phyloP scores from a whole-genome alignment of 2,113 vertebrate genomes.

The Aphyosemion australe region DNA sequence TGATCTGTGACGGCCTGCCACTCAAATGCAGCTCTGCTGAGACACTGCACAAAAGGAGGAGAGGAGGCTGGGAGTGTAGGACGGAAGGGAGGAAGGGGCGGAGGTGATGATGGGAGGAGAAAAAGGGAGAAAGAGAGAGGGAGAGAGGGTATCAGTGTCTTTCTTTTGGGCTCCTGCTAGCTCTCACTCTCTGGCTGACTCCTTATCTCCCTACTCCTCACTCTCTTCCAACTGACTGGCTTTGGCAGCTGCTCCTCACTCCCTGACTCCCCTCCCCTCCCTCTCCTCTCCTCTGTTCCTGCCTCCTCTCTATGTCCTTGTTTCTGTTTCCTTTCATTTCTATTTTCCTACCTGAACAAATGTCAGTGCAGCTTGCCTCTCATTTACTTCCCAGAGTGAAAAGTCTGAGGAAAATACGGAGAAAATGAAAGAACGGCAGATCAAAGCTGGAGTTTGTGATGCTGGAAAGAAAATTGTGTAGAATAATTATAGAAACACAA shows the following conservation, averaged over 20 bases:
- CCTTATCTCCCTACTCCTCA: conserved; percentile 72
- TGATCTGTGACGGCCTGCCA: conserved; percentile 80
- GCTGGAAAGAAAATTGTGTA: not conserved
- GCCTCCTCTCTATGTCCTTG: not conserved
- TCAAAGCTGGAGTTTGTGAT: conserved; percentile 49
- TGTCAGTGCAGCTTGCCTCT: conserved; percentile 51
- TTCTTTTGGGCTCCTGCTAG: conserved; percentile 63
- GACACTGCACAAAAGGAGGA: conserved; percentile 71
- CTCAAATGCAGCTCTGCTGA: conserved; percentile 71
- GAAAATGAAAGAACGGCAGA: conserved; percentile 36
- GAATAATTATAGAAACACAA: not conserved
- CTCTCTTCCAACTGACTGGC: conserved; percentile 72
- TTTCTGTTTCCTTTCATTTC: conserved; percentile 45
- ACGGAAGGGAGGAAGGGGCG: conserved; percentile 28
- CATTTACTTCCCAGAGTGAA: conserved; percentile 41
- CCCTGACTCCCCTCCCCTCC: conserved; percentile 28
- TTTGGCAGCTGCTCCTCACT: conserved; percentile 67
- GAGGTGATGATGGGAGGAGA: conserved; percentile 13
- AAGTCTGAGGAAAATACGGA: conserved; percentile 40
- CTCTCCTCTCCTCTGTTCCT: not conserved
- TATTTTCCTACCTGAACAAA: conserved; percentile 59
- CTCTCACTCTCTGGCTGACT: conserved; percentile 68
- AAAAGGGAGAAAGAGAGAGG: conserved; percentile 11
- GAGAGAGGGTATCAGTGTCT: conserved; percentile 74
- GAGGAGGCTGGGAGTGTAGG: conserved; percentile 61